These are phyloP conservation scores for Serranus cabrilla DNA, from an alignment of 2,797 vertebrate species.

Conservation along the genomic window DNA sequence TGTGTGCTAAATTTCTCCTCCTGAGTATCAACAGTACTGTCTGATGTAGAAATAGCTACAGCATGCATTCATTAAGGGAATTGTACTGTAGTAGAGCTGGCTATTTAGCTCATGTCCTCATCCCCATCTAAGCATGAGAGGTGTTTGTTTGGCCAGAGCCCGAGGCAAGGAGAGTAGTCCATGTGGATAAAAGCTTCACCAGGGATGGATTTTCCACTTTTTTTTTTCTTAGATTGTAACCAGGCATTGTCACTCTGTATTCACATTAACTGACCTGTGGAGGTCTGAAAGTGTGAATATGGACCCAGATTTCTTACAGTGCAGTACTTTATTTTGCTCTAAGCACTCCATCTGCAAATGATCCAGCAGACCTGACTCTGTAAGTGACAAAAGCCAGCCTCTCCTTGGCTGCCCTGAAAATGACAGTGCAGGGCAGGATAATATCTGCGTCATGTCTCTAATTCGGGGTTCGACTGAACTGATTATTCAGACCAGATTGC, in stretches of 20 bases:
- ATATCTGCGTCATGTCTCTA: conserved; percentile 88
- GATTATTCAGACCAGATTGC: conserved; percentile 85
- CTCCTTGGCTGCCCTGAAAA: conserved; percentile 80
- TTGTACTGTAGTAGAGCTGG: conserved; percentile 61
- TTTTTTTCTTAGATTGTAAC: conserved; percentile 86
- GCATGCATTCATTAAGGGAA: conserved; percentile 84
- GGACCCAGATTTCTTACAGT: conserved; percentile 85
- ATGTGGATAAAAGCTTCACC: conserved; percentile 89
- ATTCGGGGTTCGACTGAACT: conserved; percentile 88
- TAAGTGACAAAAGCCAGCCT: conserved; percentile 82
- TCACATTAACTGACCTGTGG: conserved; percentile 82
- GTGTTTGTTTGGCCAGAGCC: conserved; percentile 85
- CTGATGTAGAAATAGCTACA: conserved; percentile 86
- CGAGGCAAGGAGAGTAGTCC: conserved; percentile 87
- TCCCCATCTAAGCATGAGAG: conserved; percentile 85
- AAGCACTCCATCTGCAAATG: conserved; percentile 87
- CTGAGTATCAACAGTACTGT: conserved; percentile 88
- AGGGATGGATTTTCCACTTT: conserved; percentile 89
- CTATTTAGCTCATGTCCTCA: conserved; percentile 83
- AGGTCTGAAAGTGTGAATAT: conserved; percentile 82
- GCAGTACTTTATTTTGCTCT: conserved; percentile 83
- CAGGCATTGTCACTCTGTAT: conserved; percentile 84
- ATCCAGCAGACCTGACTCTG: conserved; percentile 87
- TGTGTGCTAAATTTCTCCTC: conserved; percentile 29
- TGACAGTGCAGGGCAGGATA: conserved; percentile 87